Evolutionary conservation across 2,888 invertebrate genomes (phyloP), one percentile per base, ranked within the genome.

Genomic region (Latrodectus elegans): DNA sequence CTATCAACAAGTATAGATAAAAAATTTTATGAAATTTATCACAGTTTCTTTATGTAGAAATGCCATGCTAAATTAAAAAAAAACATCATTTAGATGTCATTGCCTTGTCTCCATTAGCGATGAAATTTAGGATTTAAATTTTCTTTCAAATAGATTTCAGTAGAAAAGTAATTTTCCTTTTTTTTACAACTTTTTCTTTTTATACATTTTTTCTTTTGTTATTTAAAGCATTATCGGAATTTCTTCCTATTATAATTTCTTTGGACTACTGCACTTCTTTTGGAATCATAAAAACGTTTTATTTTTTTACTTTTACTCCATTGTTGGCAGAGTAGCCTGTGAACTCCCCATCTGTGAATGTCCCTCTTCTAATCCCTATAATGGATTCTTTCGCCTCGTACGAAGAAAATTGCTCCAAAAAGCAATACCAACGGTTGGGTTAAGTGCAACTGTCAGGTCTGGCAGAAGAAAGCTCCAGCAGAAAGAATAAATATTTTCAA

Each of bases 281-380:
- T 53, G 73, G 53, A 82, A 82, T 82, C 67, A 75, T 70, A 82
- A 82, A 81, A 82, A 53, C 75, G 60, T 75, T 82, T 82, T 82
- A 68, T 68, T 60, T 53, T 38, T 38, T 38, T 38, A 38, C 38
- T 38, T 38, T 38, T 38, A 38, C 6, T 6, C 38, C 38, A 2
- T 38, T 38, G 38, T 38, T 38, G 38, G 38, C 38, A 38, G 2
- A 38, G 38, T 38, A 1, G 38, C 53, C 67, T 81, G 81, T 74
- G 73, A 81, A 81, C 52, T 67, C 60, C 55, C 82, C 82, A 82
- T 82, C 75, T 81, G 73, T 38, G 73, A 80, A 80, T 67, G 81
- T 81, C 81, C 60, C 67, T 73, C 52, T 51, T 71, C 64, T 78
- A 68, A 80, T 60, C 38, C 80, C 55, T 52, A 52, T 81, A 81